These are phyloP conservation scores for Heliothis subflexa DNA, from an alignment of 1,140 invertebrate genomes.

Conservation along the genomic window DNA sequence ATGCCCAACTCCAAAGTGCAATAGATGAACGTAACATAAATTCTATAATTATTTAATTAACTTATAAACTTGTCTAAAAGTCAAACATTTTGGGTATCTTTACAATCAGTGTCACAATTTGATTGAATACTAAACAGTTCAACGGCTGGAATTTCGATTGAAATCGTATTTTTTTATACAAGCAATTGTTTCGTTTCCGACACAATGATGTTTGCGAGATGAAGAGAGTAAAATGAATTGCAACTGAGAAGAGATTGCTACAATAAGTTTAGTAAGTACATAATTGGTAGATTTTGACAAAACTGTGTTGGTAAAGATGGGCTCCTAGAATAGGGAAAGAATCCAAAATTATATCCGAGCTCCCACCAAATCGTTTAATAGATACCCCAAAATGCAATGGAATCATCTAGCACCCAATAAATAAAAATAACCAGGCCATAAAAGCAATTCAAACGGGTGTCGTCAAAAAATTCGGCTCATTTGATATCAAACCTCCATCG, in stretches of 20 bases:
- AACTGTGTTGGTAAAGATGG: too few species aligned
- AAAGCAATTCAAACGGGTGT: background rate
- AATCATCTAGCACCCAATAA: background rate
- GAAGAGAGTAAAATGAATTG: background rate
- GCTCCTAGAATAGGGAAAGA: too few species aligned
- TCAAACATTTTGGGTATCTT: background rate
- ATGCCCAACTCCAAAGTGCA: too few species aligned
- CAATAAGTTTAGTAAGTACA: too few species aligned
- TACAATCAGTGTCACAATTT: constrained; percentile 1
- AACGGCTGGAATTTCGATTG: constrained; percentile 8
- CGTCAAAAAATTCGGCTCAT: constrained; percentile 22
- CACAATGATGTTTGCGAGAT: constrained; percentile 45
- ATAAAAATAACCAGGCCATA: background rate
- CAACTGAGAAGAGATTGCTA: background rate
- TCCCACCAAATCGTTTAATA: too few species aligned
- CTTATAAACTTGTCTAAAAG: background rate
- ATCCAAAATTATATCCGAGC: too few species aligned
- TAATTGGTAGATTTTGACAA: too few species aligned
- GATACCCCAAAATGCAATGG: background rate
- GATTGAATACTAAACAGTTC: constrained; percentile 14
- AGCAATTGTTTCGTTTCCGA: constrained; percentile 46
- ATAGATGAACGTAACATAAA: too few species aligned
- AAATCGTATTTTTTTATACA: constrained; percentile 31
- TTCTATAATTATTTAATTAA: too few species aligned
- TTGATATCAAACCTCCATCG: constrained; percentile 33